A percentile compares a stretch with the other conserved stretches of the same genome.
phyloP scores from a whole-genome alignment of 2,113 vertebrate species.

The Pitta sordida region DNA sequence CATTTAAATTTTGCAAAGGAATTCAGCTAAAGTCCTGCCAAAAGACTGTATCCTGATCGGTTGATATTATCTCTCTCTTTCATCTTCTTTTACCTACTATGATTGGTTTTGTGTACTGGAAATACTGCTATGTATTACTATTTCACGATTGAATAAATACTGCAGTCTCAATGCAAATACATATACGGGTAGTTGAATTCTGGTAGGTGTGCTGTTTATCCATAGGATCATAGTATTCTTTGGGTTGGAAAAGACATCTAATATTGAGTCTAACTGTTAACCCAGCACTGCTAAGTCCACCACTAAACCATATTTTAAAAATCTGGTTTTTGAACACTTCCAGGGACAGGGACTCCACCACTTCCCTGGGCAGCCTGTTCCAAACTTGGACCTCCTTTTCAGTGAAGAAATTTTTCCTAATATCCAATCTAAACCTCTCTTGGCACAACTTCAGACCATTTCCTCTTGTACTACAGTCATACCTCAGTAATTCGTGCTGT shows the following conservation, averaged over 20 bases:
- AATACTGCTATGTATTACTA: background rate
- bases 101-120: background rate
- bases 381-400: background rate
- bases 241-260: background rate
- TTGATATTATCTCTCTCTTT: background rate
- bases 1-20: background rate
- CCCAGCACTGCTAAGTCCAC: background rate
- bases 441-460: too few relatives aligned
- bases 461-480: too few relatives aligned
- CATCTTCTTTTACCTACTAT: background rate
- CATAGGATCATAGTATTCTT: background rate
- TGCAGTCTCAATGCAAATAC: background rate
- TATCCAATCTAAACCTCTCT: background rate
- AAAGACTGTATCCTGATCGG: background rate
- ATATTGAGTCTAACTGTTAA: accelerated
- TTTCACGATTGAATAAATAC: background rate
- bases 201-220: background rate
- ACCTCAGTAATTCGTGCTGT: too few relatives aligned
- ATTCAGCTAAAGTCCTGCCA: background rate
- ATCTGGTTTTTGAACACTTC: background rate
- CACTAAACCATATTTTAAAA: background rate
- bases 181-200: background rate
- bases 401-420: background rate
- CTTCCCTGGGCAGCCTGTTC: background rate
- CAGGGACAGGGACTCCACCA: background rate